Evolutionary conservation across 2,113 vertebrate genomes (phyloP).

Genomic region (Lepus timidus): DNA sequence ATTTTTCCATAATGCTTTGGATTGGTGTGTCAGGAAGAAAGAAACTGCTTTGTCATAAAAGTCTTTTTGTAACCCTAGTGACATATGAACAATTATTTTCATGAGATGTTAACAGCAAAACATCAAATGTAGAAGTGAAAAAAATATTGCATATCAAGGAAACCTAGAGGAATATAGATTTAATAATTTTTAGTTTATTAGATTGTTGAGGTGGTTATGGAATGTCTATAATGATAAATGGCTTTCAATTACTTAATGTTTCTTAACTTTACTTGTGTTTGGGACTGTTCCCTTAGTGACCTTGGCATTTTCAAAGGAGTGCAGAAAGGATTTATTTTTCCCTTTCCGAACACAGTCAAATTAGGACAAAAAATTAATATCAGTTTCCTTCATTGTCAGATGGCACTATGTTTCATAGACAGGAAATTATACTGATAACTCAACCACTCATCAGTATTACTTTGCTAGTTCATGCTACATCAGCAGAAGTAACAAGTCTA

Average conservation of each 20-base stretch:
- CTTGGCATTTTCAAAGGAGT: not conserved
- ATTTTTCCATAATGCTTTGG: not conserved
- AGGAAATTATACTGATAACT: slow-evolving; percentile 37
- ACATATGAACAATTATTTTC: not conserved
- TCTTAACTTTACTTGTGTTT: slow-evolving; percentile 7
- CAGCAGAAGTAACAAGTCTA: not conserved
- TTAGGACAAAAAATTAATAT: slow-evolving; percentile 17
- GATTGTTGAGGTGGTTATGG: slow-evolving; percentile 13
- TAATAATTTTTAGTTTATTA: slow-evolving; percentile 36
- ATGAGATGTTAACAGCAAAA: not conserved
- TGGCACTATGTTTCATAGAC: not conserved
- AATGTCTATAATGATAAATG: not conserved
- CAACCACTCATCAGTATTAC: not conserved
- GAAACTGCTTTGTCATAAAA: not conserved
- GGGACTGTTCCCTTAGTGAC: not conserved
- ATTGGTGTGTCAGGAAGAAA: not conserved
- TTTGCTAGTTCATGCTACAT: slow-evolving; percentile 61
- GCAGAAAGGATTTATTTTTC: not conserved
- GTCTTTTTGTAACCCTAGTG: not conserved
- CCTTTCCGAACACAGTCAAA: not conserved
- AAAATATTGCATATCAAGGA: not conserved
- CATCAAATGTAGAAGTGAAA: not conserved
- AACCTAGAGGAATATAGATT: slow-evolving; percentile 28
- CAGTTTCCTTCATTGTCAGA: slow-evolving; percentile 33
- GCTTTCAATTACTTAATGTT: slow-evolving; percentile 24